Evolutionary conservation across 2,888 invertebrate species (phyloP), one percentile per base, ranked within the genome.

Genomic region (Erpobdella octoculata): DNA sequence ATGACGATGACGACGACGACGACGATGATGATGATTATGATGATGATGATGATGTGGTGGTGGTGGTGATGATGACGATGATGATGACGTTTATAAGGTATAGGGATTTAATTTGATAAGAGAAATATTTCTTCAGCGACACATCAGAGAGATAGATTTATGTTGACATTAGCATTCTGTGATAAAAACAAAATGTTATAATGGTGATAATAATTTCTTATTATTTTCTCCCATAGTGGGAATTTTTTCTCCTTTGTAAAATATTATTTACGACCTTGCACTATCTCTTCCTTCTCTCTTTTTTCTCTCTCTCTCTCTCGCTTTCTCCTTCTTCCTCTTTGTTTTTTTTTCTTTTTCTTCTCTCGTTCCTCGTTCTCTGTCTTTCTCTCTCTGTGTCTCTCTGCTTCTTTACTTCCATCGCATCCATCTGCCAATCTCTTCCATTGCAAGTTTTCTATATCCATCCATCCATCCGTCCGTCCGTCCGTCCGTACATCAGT

Each of bases 21-120:
- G 61, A 61, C 31, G 61, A 61, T 61, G 61, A 61, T 61, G 61
- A 61, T 61, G 61, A 21, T 33, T 21, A 61, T 61, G 61, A 33
- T 61, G 61, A 61, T 21, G 61, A 61, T 61, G 61, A 61, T 61
- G 6, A 61, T 33, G 4, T n/a, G 31, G 18, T 61, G 61, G 31
- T 6, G 31, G 18, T 62, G 8, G 18, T 62, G 15, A 59, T 6
- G 6, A 59, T 59, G 6, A 59, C 21, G 5, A 46, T 46, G 5
- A 46, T 46, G 5, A 46, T 46, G 5, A 46, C 21, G 5, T n/a
- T 46, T 3, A 46, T 46, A 21, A n/a, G 46, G 3, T 1, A 46
- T 1, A n/a, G n/a, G n/a, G n/a, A n/a, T n/a, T n/a, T n/a, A n/a
- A n/a, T n/a, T n/a, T n/a, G n/a, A n/a, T n/a, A n/a, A n/a, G n/a